These are phyloP conservation scores for Spermophilus dauricus DNA, from an alignment of 2,113 vertebrate species.

Conservation along the genomic window DNA sequence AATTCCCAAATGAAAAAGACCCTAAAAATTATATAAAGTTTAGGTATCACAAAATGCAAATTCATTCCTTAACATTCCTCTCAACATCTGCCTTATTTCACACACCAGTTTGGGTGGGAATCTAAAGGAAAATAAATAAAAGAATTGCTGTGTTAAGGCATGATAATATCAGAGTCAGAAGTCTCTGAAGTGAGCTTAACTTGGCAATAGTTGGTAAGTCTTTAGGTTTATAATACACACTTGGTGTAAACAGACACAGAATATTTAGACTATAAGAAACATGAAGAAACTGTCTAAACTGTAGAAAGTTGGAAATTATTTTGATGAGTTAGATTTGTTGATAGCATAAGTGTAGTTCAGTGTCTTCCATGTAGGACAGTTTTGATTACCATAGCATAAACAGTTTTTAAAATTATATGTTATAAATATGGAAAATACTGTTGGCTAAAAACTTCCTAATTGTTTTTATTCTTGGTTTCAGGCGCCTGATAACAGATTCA, in stretches of 20 bases:
- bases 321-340: constrained; percentile 9
- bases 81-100: background rate
- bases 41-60: background rate
- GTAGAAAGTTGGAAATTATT: constrained; percentile 35
- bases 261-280: constrained; percentile 17
- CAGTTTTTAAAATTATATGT: constrained; percentile 43
- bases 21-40: background rate
- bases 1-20: background rate
- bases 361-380: background rate
- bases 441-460: constrained; percentile 21
- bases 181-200: background rate
- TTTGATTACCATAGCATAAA: background rate
- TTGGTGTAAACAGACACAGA: background rate
- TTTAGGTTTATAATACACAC: background rate
- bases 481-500: constrained; percentile 99
- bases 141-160: background rate
- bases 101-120: background rate
- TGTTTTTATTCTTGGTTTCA: constrained; percentile 87
- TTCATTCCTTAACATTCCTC: background rate
- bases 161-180: constrained; percentile 2
- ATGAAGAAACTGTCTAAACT: background rate
- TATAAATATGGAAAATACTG: constrained; percentile 25
- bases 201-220: background rate
- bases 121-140: background rate
- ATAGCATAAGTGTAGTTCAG: background rate